phyloP scores from a whole-genome alignment of 2,113 vertebrate genomes.

The Urocynchramus pylzowi region DNA sequence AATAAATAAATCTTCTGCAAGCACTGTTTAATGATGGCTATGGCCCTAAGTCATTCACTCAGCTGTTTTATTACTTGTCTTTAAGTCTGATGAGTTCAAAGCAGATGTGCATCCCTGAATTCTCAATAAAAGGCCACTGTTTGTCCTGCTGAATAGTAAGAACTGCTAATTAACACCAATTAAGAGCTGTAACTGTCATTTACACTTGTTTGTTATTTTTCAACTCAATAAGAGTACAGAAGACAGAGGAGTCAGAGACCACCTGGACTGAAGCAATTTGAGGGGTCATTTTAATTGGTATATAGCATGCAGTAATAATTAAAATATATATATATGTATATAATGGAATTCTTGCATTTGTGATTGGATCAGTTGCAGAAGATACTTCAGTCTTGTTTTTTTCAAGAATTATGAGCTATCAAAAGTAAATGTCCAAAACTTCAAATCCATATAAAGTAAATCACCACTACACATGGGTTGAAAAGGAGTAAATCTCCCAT shows the following conservation, averaged over 20 bases:
- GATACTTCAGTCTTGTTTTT: not conserved
- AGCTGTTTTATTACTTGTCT: slow-evolving; percentile 75
- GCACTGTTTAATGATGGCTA: slow-evolving; percentile 52
- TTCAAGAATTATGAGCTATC: not conserved
- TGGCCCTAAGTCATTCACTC: slow-evolving; percentile 68
- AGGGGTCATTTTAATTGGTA: slow-evolving; percentile 56
- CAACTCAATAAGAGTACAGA: slow-evolving; percentile 67
- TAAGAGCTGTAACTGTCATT: slow-evolving; percentile 77
- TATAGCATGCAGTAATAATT: slow-evolving; percentile 23
- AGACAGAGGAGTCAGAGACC: slow-evolving; percentile 55
- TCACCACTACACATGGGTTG: not conserved
- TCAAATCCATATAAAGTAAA: not conserved
- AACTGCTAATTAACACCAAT: slow-evolving; percentile 75
- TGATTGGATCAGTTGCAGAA: not conserved
- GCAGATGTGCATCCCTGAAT: slow-evolving; percentile 74
- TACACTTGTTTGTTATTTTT: slow-evolving; percentile 79
- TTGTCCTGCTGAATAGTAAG: slow-evolving; percentile 78
- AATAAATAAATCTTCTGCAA: slow-evolving; percentile 25
- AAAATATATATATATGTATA: not conserved
- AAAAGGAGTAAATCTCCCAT: not conserved
- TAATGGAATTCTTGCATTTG: not conserved
- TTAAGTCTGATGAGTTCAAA: slow-evolving; percentile 72
- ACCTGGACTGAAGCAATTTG: slow-evolving; percentile 41
- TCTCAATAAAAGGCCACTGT: slow-evolving; percentile 73
- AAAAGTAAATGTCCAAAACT: not conserved